Evolutionary conservation across 92 coral and sea anemone genomes (phyloP).

Genomic region (Umimayanthus chanpuru): DNA sequence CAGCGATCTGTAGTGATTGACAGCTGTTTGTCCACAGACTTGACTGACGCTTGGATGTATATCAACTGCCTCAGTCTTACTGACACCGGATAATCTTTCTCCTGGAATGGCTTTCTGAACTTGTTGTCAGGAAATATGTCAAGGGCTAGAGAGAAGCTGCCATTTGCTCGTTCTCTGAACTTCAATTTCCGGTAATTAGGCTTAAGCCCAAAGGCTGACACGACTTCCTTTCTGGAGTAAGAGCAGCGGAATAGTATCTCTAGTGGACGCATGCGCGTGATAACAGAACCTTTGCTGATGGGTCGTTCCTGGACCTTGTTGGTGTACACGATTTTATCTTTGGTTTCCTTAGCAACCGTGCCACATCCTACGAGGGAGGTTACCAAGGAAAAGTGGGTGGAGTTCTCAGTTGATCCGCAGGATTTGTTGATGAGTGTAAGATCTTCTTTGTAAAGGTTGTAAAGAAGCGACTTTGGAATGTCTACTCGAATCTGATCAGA

Average conservation of each 20-base stretch:
- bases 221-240: slow-evolving; percentile 44
- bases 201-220: slow-evolving; percentile 52
- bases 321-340: slow-evolving; percentile 48
- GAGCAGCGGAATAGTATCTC: slow-evolving; percentile 57
- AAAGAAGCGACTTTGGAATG: slow-evolving; percentile 56
- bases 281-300: slow-evolving; percentile 11
- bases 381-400: slow-evolving; percentile 56
- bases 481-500: slow-evolving; percentile 51
- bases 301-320: slow-evolving; percentile 52
- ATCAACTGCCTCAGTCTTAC: slow-evolving; percentile 61
- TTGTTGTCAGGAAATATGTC: slow-evolving; percentile 52
- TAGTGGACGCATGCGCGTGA: slow-evolving; percentile 55
- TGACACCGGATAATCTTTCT: slow-evolving; percentile 58
- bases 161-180: slow-evolving; percentile 52
- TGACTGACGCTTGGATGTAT: slow-evolving; percentile 64
- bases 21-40: slow-evolving; percentile 58
- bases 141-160: slow-evolving; percentile 64
- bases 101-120: slow-evolving; percentile 46
- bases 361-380: slow-evolving; percentile 54
- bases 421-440: slow-evolving; percentile 46
- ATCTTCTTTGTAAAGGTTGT: slow-evolving; percentile 32
- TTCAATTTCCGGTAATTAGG: slow-evolving; percentile 48
- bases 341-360: slow-evolving; percentile 44
- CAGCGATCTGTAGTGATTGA: slow-evolving; percentile 66
- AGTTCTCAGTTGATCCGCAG: slow-evolving; percentile 52